Conservation (phyloP, 1,140 invertebrate species). For the Drosophila kanapiae region DNA sequence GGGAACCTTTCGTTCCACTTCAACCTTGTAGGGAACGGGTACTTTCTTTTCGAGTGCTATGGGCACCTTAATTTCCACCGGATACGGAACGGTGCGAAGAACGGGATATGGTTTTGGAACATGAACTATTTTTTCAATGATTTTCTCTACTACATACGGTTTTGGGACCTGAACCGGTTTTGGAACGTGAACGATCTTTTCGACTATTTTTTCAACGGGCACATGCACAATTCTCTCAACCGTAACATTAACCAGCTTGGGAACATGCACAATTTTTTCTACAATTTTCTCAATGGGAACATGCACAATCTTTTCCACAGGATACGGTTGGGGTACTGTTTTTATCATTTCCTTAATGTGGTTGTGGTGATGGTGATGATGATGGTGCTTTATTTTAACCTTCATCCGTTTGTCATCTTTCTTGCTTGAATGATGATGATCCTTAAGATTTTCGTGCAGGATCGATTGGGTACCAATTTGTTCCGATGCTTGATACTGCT, state of each 20-base stretch:
- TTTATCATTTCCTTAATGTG: constrained; percentile 87
- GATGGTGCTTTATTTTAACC: constrained; percentile 88
- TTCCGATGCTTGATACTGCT: constrained; percentile 52
- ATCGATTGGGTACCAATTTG: constrained; percentile 39
- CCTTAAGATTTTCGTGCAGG: background rate
- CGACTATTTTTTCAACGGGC: constrained; percentile 86
- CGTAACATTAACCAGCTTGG: constrained; percentile 64
- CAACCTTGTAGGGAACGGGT: constrained; percentile 86
- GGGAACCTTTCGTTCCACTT: constrained; percentile 86
- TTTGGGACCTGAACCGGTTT: constrained; percentile 73
- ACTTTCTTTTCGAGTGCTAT: constrained; percentile 87
- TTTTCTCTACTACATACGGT: constrained; percentile 60
- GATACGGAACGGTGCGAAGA: constrained; percentile 86
- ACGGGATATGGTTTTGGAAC: constrained; percentile 87
- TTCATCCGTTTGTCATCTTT: constrained; percentile 46
- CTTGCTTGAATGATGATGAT: background rate
- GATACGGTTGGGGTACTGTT: constrained; percentile 85
- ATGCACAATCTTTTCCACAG: constrained; percentile 86
- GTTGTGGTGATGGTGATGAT: constrained; percentile 88
- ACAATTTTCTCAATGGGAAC: constrained; percentile 84
- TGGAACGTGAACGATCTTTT: constrained; percentile 80
- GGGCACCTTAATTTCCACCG: constrained; percentile 85
- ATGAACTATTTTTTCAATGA: constrained; percentile 66
- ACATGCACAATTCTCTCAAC: constrained; percentile 88
- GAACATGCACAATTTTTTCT: constrained; percentile 74